Percentiles rank a stretch among this genome's conserved stretches.
phyloP scores from a whole-genome alignment of 2,113 vertebrate species.

The Herpailurus yagouaroundi region DNA sequence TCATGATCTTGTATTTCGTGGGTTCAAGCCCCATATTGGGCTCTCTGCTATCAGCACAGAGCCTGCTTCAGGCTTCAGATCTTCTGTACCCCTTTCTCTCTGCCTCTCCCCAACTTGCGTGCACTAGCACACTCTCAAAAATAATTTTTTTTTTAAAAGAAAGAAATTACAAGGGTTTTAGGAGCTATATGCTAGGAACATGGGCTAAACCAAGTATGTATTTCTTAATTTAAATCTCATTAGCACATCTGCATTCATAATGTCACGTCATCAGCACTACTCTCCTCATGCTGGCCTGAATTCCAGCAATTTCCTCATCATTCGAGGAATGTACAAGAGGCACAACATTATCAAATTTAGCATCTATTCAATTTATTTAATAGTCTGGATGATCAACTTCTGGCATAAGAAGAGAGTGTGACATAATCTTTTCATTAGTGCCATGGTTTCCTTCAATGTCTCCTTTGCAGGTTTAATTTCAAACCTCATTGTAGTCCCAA shows the following conservation, averaged over 20 bases:
- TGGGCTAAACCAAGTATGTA: neutral
- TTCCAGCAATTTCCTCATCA: neutral
- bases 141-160: no score
- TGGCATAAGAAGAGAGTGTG: neutral
- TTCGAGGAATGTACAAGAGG: neutral
- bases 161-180: neutral
- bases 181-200: neutral
- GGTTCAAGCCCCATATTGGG: no score
- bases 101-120: no score
- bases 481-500: neutral
- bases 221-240: neutral
- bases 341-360: neutral
- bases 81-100: no score
- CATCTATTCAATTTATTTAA: neutral
- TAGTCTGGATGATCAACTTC: neutral
- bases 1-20: no score
- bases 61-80: no score
- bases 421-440: neutral
- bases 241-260: neutral
- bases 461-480: neutral
- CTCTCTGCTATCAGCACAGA: no score
- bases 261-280: neutral
- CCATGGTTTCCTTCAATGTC: neutral
- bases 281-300: neutral
- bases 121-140: no score